phyloP scores from a whole-genome alignment of 2,888 invertebrate genomes.

The Tineola bisselliella region DNA sequence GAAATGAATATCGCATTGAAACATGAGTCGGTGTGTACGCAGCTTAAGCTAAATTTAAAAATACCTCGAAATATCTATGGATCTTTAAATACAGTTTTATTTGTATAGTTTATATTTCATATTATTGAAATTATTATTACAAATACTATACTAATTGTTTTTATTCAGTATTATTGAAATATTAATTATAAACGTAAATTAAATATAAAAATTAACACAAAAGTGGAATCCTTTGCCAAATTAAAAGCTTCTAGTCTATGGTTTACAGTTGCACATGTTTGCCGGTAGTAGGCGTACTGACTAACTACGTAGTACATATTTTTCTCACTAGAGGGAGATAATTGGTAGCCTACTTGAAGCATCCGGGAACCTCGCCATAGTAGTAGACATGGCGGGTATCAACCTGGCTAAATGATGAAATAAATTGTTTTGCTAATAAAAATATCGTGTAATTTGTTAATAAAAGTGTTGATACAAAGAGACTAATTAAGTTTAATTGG shows the following conservation, averaged over 20 bases:
- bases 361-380: constrained; percentile 78
- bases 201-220: background rate
- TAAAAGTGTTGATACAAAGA: constrained; percentile 64
- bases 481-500: constrained; percentile 65
- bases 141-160: no score
- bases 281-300: constrained; percentile 42
- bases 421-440: constrained; percentile 68
- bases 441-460: constrained; percentile 65
- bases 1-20: no score
- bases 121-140: no score
- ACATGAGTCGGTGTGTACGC: no score
- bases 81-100: no score
- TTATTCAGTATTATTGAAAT: background rate
- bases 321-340: constrained; percentile 56
- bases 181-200: no score
- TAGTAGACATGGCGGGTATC: constrained; percentile 83
- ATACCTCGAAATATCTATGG: no score
- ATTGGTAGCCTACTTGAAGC: constrained; percentile 69
- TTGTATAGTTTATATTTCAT: no score
- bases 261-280: constrained; percentile 31
- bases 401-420: constrained; percentile 74
- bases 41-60: no score
- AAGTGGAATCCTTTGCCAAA: background rate
- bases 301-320: constrained; percentile 34
- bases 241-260: background rate